Evolutionary conservation across 1,140 invertebrate genomes (phyloP), one percentile per base, ranked within the genome.

Genomic region (Carposina sasakii): DNA sequence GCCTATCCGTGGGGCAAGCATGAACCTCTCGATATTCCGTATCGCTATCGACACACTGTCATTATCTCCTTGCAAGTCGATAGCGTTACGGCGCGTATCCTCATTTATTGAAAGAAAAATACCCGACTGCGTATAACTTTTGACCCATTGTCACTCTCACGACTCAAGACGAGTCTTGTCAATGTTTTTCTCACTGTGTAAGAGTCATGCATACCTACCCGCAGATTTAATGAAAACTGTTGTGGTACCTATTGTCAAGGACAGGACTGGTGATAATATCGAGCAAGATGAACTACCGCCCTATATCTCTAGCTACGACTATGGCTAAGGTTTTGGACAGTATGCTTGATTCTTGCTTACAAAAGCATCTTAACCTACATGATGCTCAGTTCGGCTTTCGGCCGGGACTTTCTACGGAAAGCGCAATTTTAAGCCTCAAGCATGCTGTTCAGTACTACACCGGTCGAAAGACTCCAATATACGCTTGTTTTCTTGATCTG

Each of bases 351-450:
- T 28, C 21, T 4, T 24, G 9, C 16, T 24, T 42, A 12, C 3
- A 42, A 6, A 42, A 42, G 13, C 17, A 24, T 28, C 3, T 42
- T 5, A 42, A 28, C 3, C 3, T 42, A 13, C n/a, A 42, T 42
- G 40, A 28, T 17, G 40, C 40, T n/a, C 40, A 42, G 16, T 42
- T 42, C 16, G 40, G 36, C 6, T 39, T 39, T 39, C 15, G 36
- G 19, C 36, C 15, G 6, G 36, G 36, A 6, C n/a, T 39, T 3
- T 42, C 40, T 9, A 42, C 40, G 5, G 40, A 42, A 23, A 42
- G 12, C 13, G 24, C 40, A 3, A 42, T 42, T 12, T 24, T 42
- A 28, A 3, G 5, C 13, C 23, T 42, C 20, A 42, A 42, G 23
- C 24, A 42, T 15, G 26, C 40, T 24, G 24, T 42, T 13, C 20